Evolutionary conservation across 2,797 vertebrate genomes (phyloP).

Genomic region (Xiphorhynchus erythropygius): DNA sequence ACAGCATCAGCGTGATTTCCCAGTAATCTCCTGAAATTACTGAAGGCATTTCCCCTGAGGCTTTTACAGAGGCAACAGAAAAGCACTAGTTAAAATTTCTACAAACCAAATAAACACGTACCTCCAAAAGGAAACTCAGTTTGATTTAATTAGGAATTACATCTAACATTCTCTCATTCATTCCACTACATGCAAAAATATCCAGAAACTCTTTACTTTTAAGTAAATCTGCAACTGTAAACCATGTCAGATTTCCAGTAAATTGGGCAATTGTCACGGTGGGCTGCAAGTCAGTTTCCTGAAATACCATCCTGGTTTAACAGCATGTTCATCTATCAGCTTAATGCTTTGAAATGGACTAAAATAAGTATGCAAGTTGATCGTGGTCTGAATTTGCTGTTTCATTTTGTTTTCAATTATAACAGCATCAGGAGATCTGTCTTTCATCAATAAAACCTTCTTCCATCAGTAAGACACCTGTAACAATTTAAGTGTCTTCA

Average conservation of each 20-base stretch:
- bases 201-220: background rate
- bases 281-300: background rate
- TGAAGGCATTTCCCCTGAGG: background rate
- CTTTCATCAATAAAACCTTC: conserved; percentile 29
- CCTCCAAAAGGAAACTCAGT: background rate
- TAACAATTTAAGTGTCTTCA: background rate
- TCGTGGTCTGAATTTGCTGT: background rate
- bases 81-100: background rate
- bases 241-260: background rate
- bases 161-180: background rate
- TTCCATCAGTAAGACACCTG: conserved; percentile 1
- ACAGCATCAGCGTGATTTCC: background rate
- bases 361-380: background rate
- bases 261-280: background rate
- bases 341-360: background rate
- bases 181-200: background rate
- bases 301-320: background rate
- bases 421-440: conserved; percentile 10
- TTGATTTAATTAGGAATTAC: background rate
- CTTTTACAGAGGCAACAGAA: background rate
- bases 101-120: background rate
- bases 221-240: background rate
- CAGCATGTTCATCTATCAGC: background rate
- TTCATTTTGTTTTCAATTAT: conserved; percentile 50
- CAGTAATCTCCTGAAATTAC: background rate